These are phyloP conservation scores for Pycnomerus fuliginosus DNA, from an alignment of 2,888 invertebrate species.

Conservation along the genomic window DNA sequence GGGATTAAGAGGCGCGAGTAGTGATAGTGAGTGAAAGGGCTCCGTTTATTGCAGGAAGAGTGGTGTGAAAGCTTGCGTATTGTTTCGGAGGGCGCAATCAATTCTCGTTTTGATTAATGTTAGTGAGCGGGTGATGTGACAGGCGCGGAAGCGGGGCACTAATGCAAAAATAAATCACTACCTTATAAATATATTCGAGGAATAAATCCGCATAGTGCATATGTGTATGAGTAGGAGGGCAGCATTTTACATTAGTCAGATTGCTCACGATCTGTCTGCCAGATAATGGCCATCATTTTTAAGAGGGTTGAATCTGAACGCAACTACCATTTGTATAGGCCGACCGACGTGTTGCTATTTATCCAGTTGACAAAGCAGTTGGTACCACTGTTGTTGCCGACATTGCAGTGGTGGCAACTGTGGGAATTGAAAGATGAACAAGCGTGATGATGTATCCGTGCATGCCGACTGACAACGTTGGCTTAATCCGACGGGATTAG, in stretches of 20 bases:
- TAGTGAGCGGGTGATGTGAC: conserved; percentile 14
- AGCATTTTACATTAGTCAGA: conserved; percentile 52
- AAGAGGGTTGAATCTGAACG: conserved; percentile 48
- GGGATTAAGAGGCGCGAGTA: no score
- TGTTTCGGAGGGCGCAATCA: no score
- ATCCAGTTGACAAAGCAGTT: conserved; percentile 45
- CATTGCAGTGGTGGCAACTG: conserved; percentile 16
- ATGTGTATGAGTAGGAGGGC: conserved; percentile 33
- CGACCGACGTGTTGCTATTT: conserved; percentile 49
- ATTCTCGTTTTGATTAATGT: conserved; percentile 14
- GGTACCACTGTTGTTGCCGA: conserved; percentile 25
- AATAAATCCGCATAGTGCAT: conserved; percentile 37
- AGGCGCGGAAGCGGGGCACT: conserved; percentile 22
- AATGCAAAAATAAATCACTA: conserved; percentile 45
- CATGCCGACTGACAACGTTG: conserved; percentile 31
- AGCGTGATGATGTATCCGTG: conserved; percentile 37
- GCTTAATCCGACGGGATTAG: conserved; percentile 33
- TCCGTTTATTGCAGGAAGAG: no score
- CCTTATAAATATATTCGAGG: conserved; percentile 45
- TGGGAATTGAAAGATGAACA: conserved; percentile 22
- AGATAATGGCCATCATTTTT: conserved; percentile 53
- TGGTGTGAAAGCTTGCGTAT: no score
- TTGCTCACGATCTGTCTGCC: conserved; percentile 50
- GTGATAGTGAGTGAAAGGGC: no score
- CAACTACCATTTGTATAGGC: conserved; percentile 46